phyloP scores from a whole-genome alignment of 2,797 vertebrate species.

The Poecilia gillii region DNA sequence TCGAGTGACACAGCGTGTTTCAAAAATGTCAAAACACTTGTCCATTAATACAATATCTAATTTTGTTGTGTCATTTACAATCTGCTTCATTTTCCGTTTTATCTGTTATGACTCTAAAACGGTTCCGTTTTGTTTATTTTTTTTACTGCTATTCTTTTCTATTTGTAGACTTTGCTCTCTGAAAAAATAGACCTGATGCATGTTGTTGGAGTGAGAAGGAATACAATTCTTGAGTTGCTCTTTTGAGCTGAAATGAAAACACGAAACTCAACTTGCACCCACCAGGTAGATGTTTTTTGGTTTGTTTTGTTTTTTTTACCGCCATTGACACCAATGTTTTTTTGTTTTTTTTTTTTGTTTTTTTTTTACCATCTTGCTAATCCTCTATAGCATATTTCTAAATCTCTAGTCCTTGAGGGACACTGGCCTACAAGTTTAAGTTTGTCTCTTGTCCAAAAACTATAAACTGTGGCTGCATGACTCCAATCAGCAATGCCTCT shows the following conservation, averaged over 20 bases:
- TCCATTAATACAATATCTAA: not conserved
- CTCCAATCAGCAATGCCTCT: not conserved
- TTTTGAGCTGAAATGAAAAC: not conserved
- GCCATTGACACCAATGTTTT: too few relatives aligned
- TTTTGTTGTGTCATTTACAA: not conserved
- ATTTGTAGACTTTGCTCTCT: not conserved
- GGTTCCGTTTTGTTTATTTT: not conserved
- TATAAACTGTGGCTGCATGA: not conserved
- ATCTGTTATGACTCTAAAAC: not conserved
- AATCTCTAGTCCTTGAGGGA: not conserved
- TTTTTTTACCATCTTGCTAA: not conserved
- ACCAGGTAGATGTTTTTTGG: too few relatives aligned
- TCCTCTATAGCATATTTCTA: not conserved
- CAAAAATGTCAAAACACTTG: not conserved
- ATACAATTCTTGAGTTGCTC: not conserved
- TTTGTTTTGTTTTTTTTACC: too few relatives aligned
- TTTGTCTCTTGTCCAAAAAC: not conserved
- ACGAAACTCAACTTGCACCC: not conserved
- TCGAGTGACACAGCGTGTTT: not conserved
- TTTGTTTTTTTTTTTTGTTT: not conserved
- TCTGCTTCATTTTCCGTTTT: not conserved
- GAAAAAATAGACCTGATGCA: not conserved
- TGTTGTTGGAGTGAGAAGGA: not conserved
- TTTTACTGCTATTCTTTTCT: not conserved
- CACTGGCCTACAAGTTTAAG: not conserved